Conservation (phyloP, 2,888 invertebrate genomes). For the Pristionchus japonicus region DNA sequence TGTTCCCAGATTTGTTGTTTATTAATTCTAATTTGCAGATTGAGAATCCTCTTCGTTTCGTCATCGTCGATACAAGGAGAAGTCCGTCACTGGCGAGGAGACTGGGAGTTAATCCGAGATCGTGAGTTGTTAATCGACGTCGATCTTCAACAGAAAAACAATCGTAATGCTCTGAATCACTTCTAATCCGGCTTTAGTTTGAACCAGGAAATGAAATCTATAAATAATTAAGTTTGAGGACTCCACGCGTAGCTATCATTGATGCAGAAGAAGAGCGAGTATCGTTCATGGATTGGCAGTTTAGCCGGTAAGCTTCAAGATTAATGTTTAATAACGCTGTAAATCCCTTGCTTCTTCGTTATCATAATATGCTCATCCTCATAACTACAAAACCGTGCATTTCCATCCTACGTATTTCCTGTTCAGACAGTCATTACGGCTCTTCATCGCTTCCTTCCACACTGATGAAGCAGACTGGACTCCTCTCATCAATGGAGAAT, state of each 20-base stretch:
- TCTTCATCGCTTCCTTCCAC: not conserved
- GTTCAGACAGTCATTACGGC: not conserved
- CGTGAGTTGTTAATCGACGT: not conserved
- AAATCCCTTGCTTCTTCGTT: not conserved
- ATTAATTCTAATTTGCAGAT: not conserved
- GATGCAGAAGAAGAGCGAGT: not conserved
- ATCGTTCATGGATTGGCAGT: slow-evolving; percentile 5
- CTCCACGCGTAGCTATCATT: not conserved
- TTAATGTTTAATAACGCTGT: not conserved
- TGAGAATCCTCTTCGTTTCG: not conserved
- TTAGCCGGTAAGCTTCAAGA: not conserved
- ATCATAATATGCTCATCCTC: not conserved
- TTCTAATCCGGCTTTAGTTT: too few species aligned
- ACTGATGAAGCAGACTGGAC: not conserved
- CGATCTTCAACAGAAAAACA: too few species aligned
- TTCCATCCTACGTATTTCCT: not conserved
- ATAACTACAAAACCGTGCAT: too few species aligned
- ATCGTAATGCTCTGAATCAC: too few species aligned
- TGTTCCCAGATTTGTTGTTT: too few species aligned
- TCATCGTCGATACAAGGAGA: not conserved
- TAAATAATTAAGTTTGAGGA: not conserved
- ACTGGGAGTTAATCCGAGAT: not conserved
- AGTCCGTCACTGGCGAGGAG: not conserved
- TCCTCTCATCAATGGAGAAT: not conserved
- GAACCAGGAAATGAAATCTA: too few species aligned